These are phyloP conservation scores for Vulpes ferrilata DNA, from an alignment of 2,113 vertebrate species.

Conservation along the genomic window DNA sequence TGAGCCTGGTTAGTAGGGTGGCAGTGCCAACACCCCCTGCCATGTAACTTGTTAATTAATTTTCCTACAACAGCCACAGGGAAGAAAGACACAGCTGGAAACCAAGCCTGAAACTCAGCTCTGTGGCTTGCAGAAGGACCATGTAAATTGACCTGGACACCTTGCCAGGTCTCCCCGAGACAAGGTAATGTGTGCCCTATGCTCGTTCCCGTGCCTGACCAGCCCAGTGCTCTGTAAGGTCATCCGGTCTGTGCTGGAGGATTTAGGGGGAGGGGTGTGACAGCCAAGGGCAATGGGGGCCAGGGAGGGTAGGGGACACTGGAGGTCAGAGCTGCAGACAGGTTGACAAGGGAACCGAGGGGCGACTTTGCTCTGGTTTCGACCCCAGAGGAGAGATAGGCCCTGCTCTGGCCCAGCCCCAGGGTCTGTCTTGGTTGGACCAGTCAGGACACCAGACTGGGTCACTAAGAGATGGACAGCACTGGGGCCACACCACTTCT, in stretches of 20 bases:
- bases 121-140: too few species aligned
- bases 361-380: not conserved
- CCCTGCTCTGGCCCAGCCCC: not conserved
- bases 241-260: not conserved
- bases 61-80: not conserved
- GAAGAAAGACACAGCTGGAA: too few species aligned
- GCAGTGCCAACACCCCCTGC: not conserved
- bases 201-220: not conserved
- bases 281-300: too few species aligned
- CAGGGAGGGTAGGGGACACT: too few species aligned
- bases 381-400: not conserved
- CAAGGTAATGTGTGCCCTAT: fast-evolving
- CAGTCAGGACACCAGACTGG: not conserved
- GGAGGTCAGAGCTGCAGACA: not conserved
- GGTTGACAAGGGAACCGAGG: not conserved
- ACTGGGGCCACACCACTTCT: too few species aligned
- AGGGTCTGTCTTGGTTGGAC: not conserved
- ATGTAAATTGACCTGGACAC: too few species aligned
- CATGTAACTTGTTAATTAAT: not conserved
- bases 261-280: not conserved
- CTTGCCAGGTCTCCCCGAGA: not conserved
- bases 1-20: not conserved
- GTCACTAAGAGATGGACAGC: not conserved
- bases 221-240: too few species aligned
- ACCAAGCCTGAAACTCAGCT: too few species aligned